Evolutionary conservation across 2,797 vertebrate genomes (phyloP), one percentile per base, ranked within the genome.

Genomic region (Sus cebifrons): DNA sequence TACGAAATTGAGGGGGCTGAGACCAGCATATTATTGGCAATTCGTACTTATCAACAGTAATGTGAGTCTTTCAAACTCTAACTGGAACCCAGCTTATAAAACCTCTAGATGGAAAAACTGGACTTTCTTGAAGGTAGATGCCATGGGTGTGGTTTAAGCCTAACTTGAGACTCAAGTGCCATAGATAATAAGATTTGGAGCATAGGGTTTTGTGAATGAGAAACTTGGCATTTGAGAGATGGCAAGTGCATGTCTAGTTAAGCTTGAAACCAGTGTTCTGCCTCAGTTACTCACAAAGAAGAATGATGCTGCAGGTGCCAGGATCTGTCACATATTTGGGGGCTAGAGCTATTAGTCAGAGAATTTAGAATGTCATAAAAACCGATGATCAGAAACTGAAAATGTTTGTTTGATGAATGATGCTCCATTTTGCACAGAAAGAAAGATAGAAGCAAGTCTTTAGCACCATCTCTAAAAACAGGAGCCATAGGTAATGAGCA

Each of bases 341-440:
- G 78, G 70, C 92, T 13, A 85, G 65, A 87, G 77, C 29, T 77
- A 77, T 58, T 89, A 89, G 44, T 90, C 70, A 96, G 56, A 96
- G 56, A 95, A 97, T 86, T 64, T 62, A 95, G 36, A 25, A 23
- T 15, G 75, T 91, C 95, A 16, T 64, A 77, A 85, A 96, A 98
- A 86, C 12, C 79, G 82, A 64, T 54, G 95, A 49, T 79, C 52
- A 92, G 89, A 27, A 94, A 82, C 54, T 4, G 23, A 96, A 32
- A 92, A 21, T 70, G 17, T 97, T 94, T 70, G 17, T 97, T 94
- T 91, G 25, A 87, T 93, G 81, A 97, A 74, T 58, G 40, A 71
- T 58, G 68, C 70, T 94, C 27, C 11, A 58, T 52, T 96, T 93
- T 92, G 17, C 44, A 25, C 23, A 62, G 67, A 71, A 77, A 78